Conservation (phyloP, 1,140 invertebrate genomes). For the Drosophila lini region DNA sequence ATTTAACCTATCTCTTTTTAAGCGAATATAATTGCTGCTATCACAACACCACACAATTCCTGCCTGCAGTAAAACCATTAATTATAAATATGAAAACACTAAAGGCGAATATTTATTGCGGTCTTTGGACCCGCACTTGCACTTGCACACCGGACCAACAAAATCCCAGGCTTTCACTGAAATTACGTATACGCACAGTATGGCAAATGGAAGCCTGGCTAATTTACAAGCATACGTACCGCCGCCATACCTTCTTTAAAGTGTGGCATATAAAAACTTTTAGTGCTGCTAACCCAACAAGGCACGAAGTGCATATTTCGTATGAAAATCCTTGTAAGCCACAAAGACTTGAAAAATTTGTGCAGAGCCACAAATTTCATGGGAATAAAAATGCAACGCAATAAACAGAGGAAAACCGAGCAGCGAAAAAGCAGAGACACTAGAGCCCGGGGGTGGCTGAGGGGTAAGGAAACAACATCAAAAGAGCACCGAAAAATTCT, state of each 20-base stretch:
- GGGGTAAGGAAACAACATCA: constrained; percentile 47
- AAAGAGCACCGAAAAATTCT: constrained; percentile 70
- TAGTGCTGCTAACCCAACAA: constrained; percentile 48
- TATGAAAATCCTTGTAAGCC: constrained; percentile 78
- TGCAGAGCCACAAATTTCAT: constrained; percentile 75
- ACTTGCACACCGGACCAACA: constrained; percentile 13
- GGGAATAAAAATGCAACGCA: constrained; percentile 79
- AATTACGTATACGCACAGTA: constrained; percentile 71
- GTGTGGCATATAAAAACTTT: constrained; percentile 66
- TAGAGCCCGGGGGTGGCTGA: neutral
- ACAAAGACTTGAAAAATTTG: constrained; percentile 82
- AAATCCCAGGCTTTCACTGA: constrained; percentile 38
- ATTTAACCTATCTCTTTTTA: neutral
- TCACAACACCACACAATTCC: neutral
- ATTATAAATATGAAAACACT: constrained; percentile 9
- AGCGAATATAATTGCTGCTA: constrained; percentile 12
- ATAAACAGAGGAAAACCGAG: constrained; percentile 57
- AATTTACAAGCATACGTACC: constrained; percentile 52
- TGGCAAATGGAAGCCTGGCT: constrained; percentile 40
- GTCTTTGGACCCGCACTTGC: constrained; percentile 35
- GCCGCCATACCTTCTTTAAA: constrained; percentile 22
- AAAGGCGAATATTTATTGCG: constrained; percentile 21
- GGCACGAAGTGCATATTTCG: constrained; percentile 75
- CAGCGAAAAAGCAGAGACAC: constrained; percentile 15
- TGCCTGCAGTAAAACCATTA: constrained; percentile 12